Evolutionary conservation across 2,113 vertebrate species (phyloP), one percentile per base, ranked within the genome.

Genomic region (Labeo catla): DNA sequence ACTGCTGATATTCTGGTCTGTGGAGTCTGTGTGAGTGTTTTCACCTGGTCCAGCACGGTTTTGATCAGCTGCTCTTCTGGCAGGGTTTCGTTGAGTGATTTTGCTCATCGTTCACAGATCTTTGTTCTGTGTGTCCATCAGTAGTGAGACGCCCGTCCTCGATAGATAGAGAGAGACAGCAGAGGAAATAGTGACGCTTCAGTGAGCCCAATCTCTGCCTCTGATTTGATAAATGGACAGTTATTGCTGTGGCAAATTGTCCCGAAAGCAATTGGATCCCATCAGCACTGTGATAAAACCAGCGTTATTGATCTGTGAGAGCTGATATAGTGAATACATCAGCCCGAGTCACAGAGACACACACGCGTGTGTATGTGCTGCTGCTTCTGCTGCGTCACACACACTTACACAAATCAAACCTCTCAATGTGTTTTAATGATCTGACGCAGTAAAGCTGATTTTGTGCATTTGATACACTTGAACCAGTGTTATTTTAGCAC

Each of bases 291-390:
- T 89, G 79, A 93, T 96, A 96, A 97, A 97, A 95, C 95, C 95
- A 96, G 93, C 90, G 93, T 91, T 98, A 99, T 98, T 96, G 97
- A 98, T 99, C 95, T 95, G 93, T 94, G 94, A 94, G 95, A 97
- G 96, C 96, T 97, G 97, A 97, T 98, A 96, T 96, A 97, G 95
- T 96, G 96, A 97, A 97, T 97, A 97, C 96, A 96, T 97, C 95
- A 72, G 61, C 45, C 72, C 39, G 47, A 74, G 54, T 49, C 15
- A 49, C 54, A 45, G 16, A 82, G 34, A 80, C 15, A 45, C 16
- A 77, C 16, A 65, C 68, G 6, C 59, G 23, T 80, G 87, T 88
- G 88, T 87, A 28, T 28, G 28, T 28, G 87, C 13, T 16, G 52
- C 52, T 54, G 15, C 52, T 19, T 0, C 54, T 59, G 57, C 21